Evolutionary conservation across 2,797 vertebrate species (phyloP).

Genomic region (Chaetophractus vellerosus): DNA sequence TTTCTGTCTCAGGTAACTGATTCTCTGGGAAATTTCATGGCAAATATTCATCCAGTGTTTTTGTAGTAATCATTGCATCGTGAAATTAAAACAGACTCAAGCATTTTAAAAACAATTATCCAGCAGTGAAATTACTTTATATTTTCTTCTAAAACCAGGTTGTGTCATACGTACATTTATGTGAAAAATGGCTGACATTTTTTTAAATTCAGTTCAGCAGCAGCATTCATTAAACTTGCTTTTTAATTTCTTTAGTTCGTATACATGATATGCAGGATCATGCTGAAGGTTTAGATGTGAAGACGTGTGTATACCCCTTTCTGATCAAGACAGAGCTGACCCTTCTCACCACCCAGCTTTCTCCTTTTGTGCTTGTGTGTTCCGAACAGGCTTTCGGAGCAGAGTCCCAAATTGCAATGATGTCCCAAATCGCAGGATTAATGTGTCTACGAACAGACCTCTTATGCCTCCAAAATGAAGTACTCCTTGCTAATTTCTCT

Average conservation of each 20-base stretch:
- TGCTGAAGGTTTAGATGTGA: conserved; percentile 33
- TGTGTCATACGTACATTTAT: conserved; percentile 20
- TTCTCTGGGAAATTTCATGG: conserved; percentile 77
- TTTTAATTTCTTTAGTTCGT: conserved; percentile 64
- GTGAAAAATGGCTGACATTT: conserved; percentile 71
- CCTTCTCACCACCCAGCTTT: conserved; percentile 65
- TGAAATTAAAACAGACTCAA: conserved; percentile 82
- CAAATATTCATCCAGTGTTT: conserved; percentile 76
- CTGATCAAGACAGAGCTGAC: conserved; percentile 75
- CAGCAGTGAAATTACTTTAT: conserved; percentile 73
- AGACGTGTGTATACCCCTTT: background rate
- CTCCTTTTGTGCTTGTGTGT: conserved; percentile 77
- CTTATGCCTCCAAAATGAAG: conserved; percentile 95
- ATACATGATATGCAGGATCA: background rate
- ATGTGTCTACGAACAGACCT: conserved; percentile 93
- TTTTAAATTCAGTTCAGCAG: conserved; percentile 61
- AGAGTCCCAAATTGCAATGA: conserved; percentile 86
- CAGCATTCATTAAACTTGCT: conserved; percentile 38
- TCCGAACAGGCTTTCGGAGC: conserved; percentile 82
- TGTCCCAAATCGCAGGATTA: conserved; percentile 94
- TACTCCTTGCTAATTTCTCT: conserved; percentile 96
- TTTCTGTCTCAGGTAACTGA: conserved; percentile 66
- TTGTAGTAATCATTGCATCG: conserved; percentile 71
- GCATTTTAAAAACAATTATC: conserved; percentile 79
- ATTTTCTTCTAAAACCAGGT: conserved; percentile 69